Evolutionary conservation across 2,888 invertebrate species (phyloP).

Genomic region (Entomobrya proxima): DNA sequence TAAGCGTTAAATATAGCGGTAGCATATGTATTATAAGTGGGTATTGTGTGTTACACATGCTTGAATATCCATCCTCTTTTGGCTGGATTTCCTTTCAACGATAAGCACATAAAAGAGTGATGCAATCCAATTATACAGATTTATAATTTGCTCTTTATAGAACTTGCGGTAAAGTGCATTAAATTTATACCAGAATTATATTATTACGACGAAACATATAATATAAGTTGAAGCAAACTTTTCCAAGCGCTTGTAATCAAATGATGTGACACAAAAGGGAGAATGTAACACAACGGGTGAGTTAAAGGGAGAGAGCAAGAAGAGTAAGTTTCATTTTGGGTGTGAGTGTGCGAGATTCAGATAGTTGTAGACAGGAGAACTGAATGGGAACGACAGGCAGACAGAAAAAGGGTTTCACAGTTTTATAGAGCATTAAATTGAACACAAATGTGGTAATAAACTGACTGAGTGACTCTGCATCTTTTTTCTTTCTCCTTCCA

Average conservation of each 20-base stretch:
- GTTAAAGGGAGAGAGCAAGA: not conserved
- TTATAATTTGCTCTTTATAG: slow-evolving; percentile 20
- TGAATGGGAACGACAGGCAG: slow-evolving; percentile 26
- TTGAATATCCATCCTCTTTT: not conserved
- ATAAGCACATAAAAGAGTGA: slow-evolving; percentile 11
- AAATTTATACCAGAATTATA: not conserved
- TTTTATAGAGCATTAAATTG: slow-evolving; percentile 64
- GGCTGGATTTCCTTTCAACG: not conserved
- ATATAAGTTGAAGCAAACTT: not conserved
- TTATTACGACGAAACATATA: not conserved
- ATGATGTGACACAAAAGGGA: slow-evolving; percentile 32
- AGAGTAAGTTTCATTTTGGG: slow-evolving; percentile 25
- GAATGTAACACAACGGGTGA: too few species aligned
- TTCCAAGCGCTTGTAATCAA: slow-evolving; percentile 38
- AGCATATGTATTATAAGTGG: not conserved
- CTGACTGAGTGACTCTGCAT: slow-evolving; percentile 29
- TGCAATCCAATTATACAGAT: slow-evolving; percentile 51
- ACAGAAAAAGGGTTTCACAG: slow-evolving; percentile 16
- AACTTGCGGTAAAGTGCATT: not conserved
- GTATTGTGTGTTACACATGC: not conserved
- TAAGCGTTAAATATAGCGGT: too few species aligned
- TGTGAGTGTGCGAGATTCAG: not conserved
- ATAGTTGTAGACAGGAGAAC: slow-evolving; percentile 7
- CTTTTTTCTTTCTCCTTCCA: not conserved
- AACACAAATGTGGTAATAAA: slow-evolving; percentile 63